phyloP scores from a whole-genome alignment of 1,140 invertebrate genomes.

The Orchesella cincta region DNA sequence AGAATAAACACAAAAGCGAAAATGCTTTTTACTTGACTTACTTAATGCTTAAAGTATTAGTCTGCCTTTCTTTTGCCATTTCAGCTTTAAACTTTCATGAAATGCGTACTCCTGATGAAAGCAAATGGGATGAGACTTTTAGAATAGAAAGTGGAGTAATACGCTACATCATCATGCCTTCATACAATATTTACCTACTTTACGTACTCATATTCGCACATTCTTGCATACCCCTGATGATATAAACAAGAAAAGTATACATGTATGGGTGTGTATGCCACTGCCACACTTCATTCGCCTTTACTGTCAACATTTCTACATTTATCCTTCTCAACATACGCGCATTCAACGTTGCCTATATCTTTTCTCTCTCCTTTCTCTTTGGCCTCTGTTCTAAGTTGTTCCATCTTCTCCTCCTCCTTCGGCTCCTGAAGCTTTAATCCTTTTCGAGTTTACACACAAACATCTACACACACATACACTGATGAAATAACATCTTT shows the following conservation, averaged over 20 bases:
- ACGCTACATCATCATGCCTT: neutral
- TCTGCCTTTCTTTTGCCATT: constrained; percentile 7
- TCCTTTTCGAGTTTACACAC: no score
- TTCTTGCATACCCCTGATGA: no score
- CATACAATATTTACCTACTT: constrained; percentile 8
- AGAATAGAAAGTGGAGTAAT: neutral
- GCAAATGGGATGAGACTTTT: constrained; percentile 12
- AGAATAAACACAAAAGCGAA: neutral
- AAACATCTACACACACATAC: no score
- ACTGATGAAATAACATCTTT: neutral
- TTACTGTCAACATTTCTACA: neutral
- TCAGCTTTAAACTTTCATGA: constrained; percentile 26
- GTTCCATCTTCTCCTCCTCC: no score
- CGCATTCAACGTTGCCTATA: no score
- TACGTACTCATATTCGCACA: no score
- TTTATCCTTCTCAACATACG: neutral
- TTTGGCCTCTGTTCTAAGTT: no score
- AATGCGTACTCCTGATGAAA: constrained; percentile 16
- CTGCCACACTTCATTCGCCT: neutral
- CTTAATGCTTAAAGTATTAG: neutral
- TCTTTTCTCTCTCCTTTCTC: no score
- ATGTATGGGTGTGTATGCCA: no score
- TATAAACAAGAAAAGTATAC: no score
- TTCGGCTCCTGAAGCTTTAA: no score
- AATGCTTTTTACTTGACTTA: constrained; percentile 9